phyloP scores from a whole-genome alignment of 2,888 invertebrate genomes.

The Zele albiditarsus region DNA sequence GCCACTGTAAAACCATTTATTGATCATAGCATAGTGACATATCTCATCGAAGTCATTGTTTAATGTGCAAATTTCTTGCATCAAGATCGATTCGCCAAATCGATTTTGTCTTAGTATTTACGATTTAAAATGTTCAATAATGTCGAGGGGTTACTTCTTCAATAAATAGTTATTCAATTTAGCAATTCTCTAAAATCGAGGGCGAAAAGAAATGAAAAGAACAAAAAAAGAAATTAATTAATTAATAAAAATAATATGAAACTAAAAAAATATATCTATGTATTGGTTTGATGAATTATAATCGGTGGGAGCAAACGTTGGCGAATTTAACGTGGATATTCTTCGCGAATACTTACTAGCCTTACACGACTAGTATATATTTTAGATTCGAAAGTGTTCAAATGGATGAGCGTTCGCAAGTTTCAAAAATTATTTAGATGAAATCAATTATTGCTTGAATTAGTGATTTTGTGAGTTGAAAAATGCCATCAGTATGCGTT shows the following conservation, averaged over 20 bases:
- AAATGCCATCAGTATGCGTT: constrained; percentile 6
- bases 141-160: constrained; percentile 38
- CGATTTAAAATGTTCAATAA: constrained; percentile 41
- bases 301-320: neutral
- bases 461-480: constrained; percentile 15
- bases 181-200: constrained; percentile 20
- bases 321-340: constrained; percentile 21
- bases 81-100: constrained; percentile 37
- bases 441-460: constrained; percentile 28
- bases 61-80: neutral
- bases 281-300: constrained; percentile 12
- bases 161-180: constrained; percentile 27
- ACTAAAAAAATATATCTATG: constrained; percentile 1
- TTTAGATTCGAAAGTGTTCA: constrained; percentile 62
- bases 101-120: constrained; percentile 45
- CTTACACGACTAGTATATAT: constrained; percentile 63
- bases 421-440: constrained; percentile 38
- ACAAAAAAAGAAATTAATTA: neutral
- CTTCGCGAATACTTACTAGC: constrained; percentile 63
- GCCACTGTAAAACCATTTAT: constrained; percentile 58
- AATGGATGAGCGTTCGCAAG: constrained; percentile 49
- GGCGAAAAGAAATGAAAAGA: constrained; percentile 20
- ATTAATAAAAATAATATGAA: neutral
- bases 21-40: neutral
- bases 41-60: constrained; percentile 2